Conservation (phyloP, 2,888 invertebrate species). For the Hirtodrosophila duncani region DNA sequence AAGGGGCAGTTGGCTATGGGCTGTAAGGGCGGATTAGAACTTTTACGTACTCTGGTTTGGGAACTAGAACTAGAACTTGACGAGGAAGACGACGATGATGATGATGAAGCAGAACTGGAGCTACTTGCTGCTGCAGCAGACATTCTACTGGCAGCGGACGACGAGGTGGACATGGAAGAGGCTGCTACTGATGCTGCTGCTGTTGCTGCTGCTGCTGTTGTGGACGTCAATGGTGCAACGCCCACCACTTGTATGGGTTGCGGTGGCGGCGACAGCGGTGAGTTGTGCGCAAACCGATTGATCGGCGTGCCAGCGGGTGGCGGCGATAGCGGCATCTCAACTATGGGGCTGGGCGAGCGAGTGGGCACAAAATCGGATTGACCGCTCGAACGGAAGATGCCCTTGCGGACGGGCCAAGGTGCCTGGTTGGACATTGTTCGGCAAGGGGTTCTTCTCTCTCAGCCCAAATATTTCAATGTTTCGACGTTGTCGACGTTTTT, state of each 20-base stretch:
- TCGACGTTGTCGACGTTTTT: slow-evolving; percentile 22
- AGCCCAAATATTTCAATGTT: slow-evolving; percentile 25
- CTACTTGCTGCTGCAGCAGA: slow-evolving; percentile 34
- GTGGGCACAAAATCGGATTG: slow-evolving; percentile 78
- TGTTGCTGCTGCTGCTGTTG: no score
- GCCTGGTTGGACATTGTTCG: slow-evolving; percentile 80
- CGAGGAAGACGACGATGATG: slow-evolving; percentile 60
- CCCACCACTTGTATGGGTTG: slow-evolving; percentile 70
- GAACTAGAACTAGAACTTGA: slow-evolving; percentile 58
- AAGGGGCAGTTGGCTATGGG: slow-evolving; percentile 47
- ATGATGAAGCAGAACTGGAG: slow-evolving; percentile 33
- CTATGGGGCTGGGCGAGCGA: slow-evolving; percentile 77
- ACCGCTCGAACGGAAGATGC: slow-evolving; percentile 79
- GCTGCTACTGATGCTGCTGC: slow-evolving; percentile 9
- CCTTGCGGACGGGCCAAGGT: slow-evolving; percentile 87
- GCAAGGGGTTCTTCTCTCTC: no score
- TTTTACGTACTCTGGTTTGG: slow-evolving; percentile 74
- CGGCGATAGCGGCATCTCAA: slow-evolving; percentile 78
- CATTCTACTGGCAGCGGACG: slow-evolving; percentile 48
- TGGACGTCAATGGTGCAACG: slow-evolving; percentile 35
- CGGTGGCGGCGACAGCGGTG: slow-evolving; percentile 72
- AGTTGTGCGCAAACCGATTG: slow-evolving; percentile 38
- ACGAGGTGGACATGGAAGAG: slow-evolving; percentile 36
- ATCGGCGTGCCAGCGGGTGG: slow-evolving; percentile 47
- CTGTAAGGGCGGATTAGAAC: slow-evolving; percentile 69